Percentiles rank a stretch among this genome's conserved stretches.
Conservation (phyloP, 2,797 vertebrate species). For the Diceros bicornis region DNA sequence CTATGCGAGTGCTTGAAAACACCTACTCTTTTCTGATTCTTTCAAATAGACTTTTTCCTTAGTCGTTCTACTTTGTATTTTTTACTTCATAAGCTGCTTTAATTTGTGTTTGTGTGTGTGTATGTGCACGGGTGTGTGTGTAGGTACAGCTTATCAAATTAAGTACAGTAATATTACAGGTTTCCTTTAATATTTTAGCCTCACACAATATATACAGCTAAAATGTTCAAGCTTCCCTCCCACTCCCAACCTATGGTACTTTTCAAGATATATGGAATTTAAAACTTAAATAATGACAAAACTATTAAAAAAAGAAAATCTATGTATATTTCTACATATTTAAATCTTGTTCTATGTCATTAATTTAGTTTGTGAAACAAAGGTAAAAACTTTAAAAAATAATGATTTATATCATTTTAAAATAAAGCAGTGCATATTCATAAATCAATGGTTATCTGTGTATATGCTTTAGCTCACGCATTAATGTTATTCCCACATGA, state of each 20-base stretch:
- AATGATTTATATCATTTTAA: neutral
- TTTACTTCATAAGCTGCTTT: neutral
- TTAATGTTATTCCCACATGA: neutral
- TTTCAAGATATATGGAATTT: neutral
- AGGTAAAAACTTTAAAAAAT: neutral
- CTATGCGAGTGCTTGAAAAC: neutral
- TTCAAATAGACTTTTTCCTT: neutral
- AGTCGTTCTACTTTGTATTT: neutral
- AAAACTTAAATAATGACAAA: neutral
- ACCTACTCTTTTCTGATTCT: neutral
- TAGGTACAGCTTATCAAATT: neutral
- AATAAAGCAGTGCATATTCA: neutral
- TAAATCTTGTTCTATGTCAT: neutral
- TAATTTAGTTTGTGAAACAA: constrained; percentile 3
- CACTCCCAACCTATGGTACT: neutral
- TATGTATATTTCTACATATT: neutral
- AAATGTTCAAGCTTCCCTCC: neutral
- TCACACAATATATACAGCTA: neutral
- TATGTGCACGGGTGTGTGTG: neutral
- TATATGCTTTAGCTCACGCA: neutral
- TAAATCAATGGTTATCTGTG: neutral
- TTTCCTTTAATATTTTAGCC: neutral
- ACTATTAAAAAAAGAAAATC: constrained; percentile 11
- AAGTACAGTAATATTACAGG: neutral
- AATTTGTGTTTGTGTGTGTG: neutral